Conservation (phyloP, 2,888 invertebrate genomes). For the Philopedon plagiatum region DNA sequence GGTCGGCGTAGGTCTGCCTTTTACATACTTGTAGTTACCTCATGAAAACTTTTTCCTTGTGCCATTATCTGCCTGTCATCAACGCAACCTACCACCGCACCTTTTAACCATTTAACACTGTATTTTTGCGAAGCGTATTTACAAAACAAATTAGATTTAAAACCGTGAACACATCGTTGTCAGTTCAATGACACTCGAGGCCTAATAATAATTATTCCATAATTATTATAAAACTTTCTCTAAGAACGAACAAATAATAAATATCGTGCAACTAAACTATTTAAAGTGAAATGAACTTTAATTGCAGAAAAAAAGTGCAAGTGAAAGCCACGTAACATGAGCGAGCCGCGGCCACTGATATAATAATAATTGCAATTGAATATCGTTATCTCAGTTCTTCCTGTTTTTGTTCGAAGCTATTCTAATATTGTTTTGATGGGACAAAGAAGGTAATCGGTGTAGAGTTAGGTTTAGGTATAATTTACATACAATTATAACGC, state of each 20-base stretch:
- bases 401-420: conserved; percentile 4
- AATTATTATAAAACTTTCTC: conserved; percentile 43
- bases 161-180: background rate
- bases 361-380: conserved; percentile 35
- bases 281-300: conserved; percentile 46
- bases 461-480: background rate
- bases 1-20: no score
- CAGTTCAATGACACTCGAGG: conserved; percentile 40
- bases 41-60: no score
- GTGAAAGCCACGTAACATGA: conserved; percentile 44
- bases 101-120: no score
- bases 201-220: conserved; percentile 24
- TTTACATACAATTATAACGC: background rate
- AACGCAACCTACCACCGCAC: no score
- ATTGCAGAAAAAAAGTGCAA: conserved; percentile 46
- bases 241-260: conserved; percentile 29
- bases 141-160: no score
- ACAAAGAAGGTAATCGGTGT: background rate
- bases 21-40: no score
- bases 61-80: no score
- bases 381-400: conserved; percentile 29
- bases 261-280: conserved; percentile 40
- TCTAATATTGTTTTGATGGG: background rate
- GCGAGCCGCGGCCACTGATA: conserved; percentile 29
- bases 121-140: no score